Conservation (phyloP, 1,140 invertebrate genomes). For the Trichonephila inaurata region DNA sequence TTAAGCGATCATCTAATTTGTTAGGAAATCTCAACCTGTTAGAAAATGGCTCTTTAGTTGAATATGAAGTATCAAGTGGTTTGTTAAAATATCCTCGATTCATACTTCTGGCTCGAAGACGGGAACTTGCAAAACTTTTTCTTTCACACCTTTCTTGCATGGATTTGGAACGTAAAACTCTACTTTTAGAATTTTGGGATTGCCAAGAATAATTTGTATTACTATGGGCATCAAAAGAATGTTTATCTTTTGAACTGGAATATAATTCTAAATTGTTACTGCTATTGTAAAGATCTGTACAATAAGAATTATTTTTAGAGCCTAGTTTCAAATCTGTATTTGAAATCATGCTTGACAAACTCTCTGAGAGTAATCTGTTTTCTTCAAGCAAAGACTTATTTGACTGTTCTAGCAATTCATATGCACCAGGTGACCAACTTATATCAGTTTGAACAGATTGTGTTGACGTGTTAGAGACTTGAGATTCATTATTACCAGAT, state of each 20-base stretch:
- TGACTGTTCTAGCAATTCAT: background rate
- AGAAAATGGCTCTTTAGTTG: background rate
- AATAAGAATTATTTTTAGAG: background rate
- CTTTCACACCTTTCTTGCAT: conserved; percentile 32
- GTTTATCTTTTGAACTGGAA: background rate
- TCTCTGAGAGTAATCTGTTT: conserved; percentile 52
- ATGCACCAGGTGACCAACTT: background rate
- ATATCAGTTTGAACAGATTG: conserved; percentile 55
- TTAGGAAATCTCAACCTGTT: no score
- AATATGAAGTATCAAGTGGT: background rate
- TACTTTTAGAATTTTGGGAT: background rate
- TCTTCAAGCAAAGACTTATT: conserved; percentile 21
- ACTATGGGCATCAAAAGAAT: background rate
- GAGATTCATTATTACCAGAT: background rate
- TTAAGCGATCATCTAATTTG: no score
- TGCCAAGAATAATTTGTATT: background rate
- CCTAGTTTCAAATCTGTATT: background rate
- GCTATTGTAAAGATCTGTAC: background rate
- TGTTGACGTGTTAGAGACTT: background rate
- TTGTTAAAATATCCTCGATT: background rate
- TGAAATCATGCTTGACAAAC: conserved; percentile 46
- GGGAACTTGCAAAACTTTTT: background rate
- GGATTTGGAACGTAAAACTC: conserved; percentile 46
- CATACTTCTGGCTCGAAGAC: conserved; percentile 18
- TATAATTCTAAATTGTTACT: background rate